Evolutionary conservation across 2,888 invertebrate species (phyloP), one percentile per base, ranked within the genome.

Genomic region (Resseliella maxima): DNA sequence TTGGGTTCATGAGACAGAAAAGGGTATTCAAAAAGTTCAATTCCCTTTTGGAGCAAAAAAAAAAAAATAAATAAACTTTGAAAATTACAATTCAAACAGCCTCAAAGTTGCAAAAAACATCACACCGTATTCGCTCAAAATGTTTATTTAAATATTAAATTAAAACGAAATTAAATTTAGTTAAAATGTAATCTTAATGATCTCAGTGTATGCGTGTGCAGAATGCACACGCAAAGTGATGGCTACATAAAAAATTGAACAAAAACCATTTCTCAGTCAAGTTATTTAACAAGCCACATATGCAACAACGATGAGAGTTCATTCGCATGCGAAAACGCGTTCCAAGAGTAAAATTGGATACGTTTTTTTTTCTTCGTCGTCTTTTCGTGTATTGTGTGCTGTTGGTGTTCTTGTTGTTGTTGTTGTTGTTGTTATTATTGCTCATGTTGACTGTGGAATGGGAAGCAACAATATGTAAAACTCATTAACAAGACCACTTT

Each of bases 101-200:
- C n/a, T 6, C 59, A 59, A 27, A 59, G 8, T 27, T n/a, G 24
- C 59, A 27, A 59, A 59, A n/a, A 59, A 59, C 59, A 59, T 59
- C 27, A 59, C 2, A n/a, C 41, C 41, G 21, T 54, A 35, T 81
- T 50, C 21, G 31, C 24, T 64, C 8, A 64, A 81, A 31, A 83
- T 83, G 24, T 38, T 83, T 36, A 36, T 83, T 83, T 64, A 6
- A 83, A 83, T 83, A 38, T 27, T 83, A 38, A 83, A 83, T 83
- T 27, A 83, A 83, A 83, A 15, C 24, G 38, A 83, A 83, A 83
- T 83, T 83, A 83, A 83, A 38, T 83, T 83, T 36, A 38, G 36
- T 83, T 81, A 83, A 83, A 38, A 38, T 83, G 38, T 38, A 38
- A 83, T 38, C n/a, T 83, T 36, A 83, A 83, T 83, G 38, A 83